phyloP scores from a whole-genome alignment of 2,888 invertebrate species.

The Tipula confusa region DNA sequence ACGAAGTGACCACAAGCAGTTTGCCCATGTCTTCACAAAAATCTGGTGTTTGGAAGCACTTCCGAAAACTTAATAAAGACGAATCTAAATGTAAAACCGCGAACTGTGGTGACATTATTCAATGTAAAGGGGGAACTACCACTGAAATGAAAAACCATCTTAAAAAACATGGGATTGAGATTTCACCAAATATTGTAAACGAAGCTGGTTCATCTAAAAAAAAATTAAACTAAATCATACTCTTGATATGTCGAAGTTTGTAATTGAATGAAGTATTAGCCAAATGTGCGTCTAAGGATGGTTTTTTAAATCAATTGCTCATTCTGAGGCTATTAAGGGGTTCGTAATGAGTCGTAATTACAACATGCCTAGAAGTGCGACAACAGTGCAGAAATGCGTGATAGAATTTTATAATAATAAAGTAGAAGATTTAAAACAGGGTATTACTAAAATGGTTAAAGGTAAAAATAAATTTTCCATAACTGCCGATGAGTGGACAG shows the following conservation, averaged over 20 bases:
- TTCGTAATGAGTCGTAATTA: conserved; percentile 30
- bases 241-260: neutral
- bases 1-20: neutral
- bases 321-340: conserved; percentile 27
- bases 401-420: conserved; percentile 27
- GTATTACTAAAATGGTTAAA: conserved; percentile 12
- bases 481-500: conserved; percentile 29
- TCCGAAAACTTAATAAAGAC: conserved; percentile 25
- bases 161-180: conserved; percentile 28
- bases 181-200: neutral
- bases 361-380: conserved; percentile 30
- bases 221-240: neutral
- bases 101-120: neutral
- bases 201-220: neutral
- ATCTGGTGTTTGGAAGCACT: conserved; percentile 44
- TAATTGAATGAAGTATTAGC: conserved; percentile 21
- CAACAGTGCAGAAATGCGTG: conserved; percentile 28
- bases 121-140: neutral
- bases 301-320: conserved; percentile 3
- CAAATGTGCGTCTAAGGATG: conserved; percentile 27
- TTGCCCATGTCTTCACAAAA: conserved; percentile 40
- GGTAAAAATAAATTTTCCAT: neutral
- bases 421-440: conserved; percentile 13
- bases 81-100: conserved; percentile 13
- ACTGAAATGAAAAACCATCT: conserved; percentile 31